Evolutionary conservation across 2,797 vertebrate genomes (phyloP).

Genomic region (Petrocephalus sullivani): DNA sequence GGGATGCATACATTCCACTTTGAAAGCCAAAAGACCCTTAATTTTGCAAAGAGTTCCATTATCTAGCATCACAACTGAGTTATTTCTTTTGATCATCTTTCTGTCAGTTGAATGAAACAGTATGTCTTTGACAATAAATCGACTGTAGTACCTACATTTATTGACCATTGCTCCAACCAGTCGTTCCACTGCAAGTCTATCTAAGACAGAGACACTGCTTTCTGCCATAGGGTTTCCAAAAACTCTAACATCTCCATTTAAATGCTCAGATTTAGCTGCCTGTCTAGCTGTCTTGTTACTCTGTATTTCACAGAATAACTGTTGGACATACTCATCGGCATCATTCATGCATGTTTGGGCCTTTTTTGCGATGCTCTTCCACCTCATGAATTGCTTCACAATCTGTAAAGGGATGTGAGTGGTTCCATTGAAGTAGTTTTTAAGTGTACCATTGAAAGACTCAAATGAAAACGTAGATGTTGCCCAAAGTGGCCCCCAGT

Average conservation of each 20-base stretch:
- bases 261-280: neutral
- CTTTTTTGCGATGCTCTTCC: neutral
- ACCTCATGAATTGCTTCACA: neutral
- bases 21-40: neutral
- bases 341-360: neutral
- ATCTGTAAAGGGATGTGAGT: neutral
- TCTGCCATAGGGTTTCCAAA: neutral
- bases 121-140: neutral
- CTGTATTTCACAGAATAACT: neutral
- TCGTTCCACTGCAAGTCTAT: neutral
- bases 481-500: conserved; percentile 17
- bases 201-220: neutral
- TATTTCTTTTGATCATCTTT: neutral
- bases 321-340: neutral
- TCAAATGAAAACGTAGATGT: conserved; percentile 23
- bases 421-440: neutral
- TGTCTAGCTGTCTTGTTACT: neutral
- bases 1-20: neutral
- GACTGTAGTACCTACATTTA: neutral
- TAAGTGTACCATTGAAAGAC: conserved; percentile 12
- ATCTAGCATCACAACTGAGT: neutral
- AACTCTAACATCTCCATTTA: neutral
- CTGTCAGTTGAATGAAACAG: neutral
- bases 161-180: neutral
- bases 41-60: neutral